Percentiles rank a stretch among this genome's conserved stretches.
Conservation (phyloP, 2,797 vertebrate species). For the Oreochromis grahami region DNA sequence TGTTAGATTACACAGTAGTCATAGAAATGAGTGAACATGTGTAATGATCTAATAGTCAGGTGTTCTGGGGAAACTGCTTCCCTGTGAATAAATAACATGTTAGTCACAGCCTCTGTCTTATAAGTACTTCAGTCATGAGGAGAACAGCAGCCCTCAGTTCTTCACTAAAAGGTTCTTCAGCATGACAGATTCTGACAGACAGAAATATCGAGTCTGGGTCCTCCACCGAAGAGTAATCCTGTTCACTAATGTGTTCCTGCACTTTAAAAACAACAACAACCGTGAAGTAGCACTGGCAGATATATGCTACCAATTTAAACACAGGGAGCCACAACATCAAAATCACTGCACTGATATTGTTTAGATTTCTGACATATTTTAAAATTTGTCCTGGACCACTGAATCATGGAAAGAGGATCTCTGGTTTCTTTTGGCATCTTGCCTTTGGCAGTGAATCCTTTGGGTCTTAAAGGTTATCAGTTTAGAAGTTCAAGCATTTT, state of each 20-base stretch:
- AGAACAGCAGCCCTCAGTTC: background rate
- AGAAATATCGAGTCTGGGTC: background rate
- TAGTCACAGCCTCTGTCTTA: background rate
- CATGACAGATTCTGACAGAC: background rate
- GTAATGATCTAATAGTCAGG: background rate
- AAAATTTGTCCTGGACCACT: background rate
- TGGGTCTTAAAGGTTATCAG: background rate
- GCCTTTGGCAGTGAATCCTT: background rate
- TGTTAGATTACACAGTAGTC: background rate
- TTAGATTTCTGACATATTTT: background rate
- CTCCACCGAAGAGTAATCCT: background rate
- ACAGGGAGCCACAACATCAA: background rate
- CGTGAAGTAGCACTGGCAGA: background rate
- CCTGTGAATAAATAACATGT: background rate
- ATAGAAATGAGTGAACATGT: background rate
- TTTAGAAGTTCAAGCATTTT: background rate
- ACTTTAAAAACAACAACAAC: background rate
- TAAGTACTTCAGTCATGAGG: background rate
- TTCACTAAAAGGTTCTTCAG: background rate
- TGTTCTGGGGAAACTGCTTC: background rate
- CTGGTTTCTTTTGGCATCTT: background rate
- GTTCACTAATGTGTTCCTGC: background rate
- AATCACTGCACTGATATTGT: background rate
- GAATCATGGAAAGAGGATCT: background rate
- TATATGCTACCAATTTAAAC: background rate